Percentiles rank a stretch among this genome's conserved stretches.
Evolutionary conservation across 2,113 vertebrate species (phyloP).

Genomic region (Leucoraja erinaceus): DNA sequence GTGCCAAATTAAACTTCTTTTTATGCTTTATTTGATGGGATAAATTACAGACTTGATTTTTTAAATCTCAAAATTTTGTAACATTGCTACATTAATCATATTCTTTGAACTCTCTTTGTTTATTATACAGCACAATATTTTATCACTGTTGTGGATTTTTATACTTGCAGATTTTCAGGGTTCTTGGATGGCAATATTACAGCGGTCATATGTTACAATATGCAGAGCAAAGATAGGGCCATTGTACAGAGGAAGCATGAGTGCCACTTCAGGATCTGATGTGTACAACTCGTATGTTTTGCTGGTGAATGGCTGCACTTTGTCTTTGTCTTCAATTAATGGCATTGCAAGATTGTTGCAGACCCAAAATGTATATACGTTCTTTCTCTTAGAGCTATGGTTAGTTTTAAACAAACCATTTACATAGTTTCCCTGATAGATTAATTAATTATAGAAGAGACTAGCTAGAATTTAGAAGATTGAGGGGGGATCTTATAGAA

Average conservation of each 20-base stretch:
- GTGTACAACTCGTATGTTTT: background rate
- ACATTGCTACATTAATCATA: no score
- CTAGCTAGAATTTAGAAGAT: no score
- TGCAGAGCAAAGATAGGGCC: background rate
- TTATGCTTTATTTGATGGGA: no score
- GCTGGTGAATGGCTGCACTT: background rate
- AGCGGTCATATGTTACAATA: no score
- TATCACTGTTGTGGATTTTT: background rate
- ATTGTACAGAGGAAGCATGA: background rate
- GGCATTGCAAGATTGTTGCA: background rate
- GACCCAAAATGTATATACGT: no score
- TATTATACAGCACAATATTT: background rate
- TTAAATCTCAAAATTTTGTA: no score
- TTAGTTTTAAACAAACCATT: no score
- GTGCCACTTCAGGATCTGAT: background rate
- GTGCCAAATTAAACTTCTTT: no score
- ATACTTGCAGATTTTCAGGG: background rate
- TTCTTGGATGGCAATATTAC: background rate
- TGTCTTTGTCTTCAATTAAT: background rate
- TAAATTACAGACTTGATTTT: no score
- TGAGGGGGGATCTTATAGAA: no score
- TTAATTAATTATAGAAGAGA: no score
- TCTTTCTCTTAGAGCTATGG: background rate
- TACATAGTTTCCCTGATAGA: no score
- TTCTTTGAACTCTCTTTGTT: background rate